Base-by-base conservation (phyloP, 2,797 vertebrate genomes). In the Sebastes paucispinis region DNA sequence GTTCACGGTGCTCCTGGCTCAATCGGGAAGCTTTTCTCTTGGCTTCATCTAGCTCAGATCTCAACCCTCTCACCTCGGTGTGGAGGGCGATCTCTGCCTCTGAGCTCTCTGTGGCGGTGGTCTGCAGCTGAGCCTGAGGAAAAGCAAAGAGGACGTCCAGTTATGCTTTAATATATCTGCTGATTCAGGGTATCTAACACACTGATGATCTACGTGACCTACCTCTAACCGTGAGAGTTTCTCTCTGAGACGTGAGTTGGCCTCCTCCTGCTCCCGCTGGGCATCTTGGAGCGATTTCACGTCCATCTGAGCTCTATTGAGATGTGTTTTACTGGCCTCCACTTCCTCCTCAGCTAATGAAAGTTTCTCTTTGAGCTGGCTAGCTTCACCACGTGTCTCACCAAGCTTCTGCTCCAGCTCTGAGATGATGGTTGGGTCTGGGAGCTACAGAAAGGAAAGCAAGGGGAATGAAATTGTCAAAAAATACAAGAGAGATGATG, bases 151-250 rank as follows among this genome's bases (percentile, higher is more conserved):
- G 39, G 27, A 65, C 6, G 8, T 50, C n/a, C 27, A 78, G 4
- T 80, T 57, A 58, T 13, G n/a, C 7, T 69, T 27, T 9, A 72
- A 62, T 14, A n/a, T 12, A 32, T 50, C 34, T 52, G 22, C 67
- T 24, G 10, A 60, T 77, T 60, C 22, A 43, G 6, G 22, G 18
- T 18, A 29, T 68, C 16, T 3, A 25, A 64, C 29, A 80, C 12
- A 22, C 24, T 6, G 27, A 43, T 29, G 31, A 43, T 59, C 18
- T 73, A 58, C 6, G 43, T 5, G 52, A 29, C 22, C 36, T 86
- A 98, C 98, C 97, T 99, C 98, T 68, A 99, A 88, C 20, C 96
- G 96, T 68, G 93, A 88, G 22, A 97, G 83, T 84, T 95, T 98
- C 63, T 98, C 98, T 84, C 92, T 96, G 43, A 98, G 96, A 14